phyloP scores from a whole-genome alignment of 1,140 invertebrate species.

The Popillia japonica region DNA sequence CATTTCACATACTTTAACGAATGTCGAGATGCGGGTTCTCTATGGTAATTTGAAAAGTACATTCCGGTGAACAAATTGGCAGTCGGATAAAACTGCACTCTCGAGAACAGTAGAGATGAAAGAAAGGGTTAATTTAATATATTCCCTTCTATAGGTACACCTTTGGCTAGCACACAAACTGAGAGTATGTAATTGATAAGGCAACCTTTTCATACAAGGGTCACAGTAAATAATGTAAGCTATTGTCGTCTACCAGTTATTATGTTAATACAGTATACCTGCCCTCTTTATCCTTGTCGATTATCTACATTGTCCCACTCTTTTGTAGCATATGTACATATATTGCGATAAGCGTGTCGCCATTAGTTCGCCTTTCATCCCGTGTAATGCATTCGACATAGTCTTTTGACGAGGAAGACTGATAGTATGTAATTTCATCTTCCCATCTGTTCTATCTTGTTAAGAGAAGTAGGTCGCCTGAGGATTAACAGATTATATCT shows the following conservation, averaged over 20 bases:
- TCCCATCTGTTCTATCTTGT: not conserved
- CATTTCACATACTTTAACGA: too few relatives aligned
- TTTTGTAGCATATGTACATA: not conserved
- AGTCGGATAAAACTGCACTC: not conserved
- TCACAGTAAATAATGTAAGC: slow-evolving; percentile 9
- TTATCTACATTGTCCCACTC: slow-evolving; percentile 7
- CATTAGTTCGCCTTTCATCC: not conserved
- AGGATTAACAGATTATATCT: not conserved
- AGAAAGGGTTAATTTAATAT: not conserved
- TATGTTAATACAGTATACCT: slow-evolving; percentile 12
- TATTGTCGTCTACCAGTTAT: slow-evolving; percentile 17
- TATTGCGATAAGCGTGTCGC: not conserved
- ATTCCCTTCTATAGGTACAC: not conserved
- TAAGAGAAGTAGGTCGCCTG: not conserved
- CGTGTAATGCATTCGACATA: slow-evolving; percentile 15
- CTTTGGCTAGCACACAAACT: not conserved
- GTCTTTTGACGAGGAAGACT: not conserved
- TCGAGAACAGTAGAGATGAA: not conserved
- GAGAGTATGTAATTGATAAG: slow-evolving; percentile 3
- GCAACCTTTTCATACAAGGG: not conserved
- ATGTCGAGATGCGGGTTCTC: too few relatives aligned
- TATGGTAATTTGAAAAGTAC: not conserved
- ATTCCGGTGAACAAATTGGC: not conserved
- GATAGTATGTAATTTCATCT: slow-evolving; percentile 25
- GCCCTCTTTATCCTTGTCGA: slow-evolving; percentile 1